phyloP scores from a whole-genome alignment of 1,140 invertebrate genomes.

The Leptestheria dahalacensis region DNA sequence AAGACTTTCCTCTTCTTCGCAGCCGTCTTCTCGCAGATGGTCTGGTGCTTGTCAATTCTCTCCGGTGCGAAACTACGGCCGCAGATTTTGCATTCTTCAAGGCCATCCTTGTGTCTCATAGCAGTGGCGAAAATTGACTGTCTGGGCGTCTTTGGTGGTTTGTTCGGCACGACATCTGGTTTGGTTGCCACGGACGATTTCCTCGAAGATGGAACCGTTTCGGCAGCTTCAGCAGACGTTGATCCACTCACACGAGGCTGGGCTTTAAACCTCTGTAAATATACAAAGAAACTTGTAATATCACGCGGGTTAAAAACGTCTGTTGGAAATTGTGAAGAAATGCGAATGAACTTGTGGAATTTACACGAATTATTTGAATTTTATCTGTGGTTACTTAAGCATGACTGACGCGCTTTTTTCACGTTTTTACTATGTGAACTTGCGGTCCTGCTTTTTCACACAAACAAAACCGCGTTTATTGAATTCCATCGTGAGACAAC shows the following conservation, averaged over 20 bases:
- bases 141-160: background rate
- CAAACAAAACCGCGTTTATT: too few species aligned
- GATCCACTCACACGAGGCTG: background rate
- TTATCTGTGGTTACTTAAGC: too few species aligned
- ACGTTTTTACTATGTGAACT: too few species aligned
- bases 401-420: too few species aligned
- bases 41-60: slow-evolving; percentile 58
- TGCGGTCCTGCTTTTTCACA: too few species aligned
- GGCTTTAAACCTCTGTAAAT: background rate
- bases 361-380: too few species aligned
- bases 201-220: too few species aligned
- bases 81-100: slow-evolving; percentile 29
- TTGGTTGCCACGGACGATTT: background rate
- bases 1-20: slow-evolving; percentile 69
- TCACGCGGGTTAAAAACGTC: too few species aligned
- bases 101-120: slow-evolving; percentile 12
- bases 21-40: slow-evolving; percentile 58
- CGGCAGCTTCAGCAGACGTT: background rate
- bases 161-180: background rate
- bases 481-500: too few species aligned
- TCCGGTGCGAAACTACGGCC: slow-evolving; percentile 54
- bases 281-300: background rate
- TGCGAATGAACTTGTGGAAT: too few species aligned
- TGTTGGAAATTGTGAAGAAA: too few species aligned
- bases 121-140: background rate